These are phyloP conservation scores for Gobio occitaniae DNA, from an alignment of 2,797 vertebrate species.

Conservation along the genomic window DNA sequence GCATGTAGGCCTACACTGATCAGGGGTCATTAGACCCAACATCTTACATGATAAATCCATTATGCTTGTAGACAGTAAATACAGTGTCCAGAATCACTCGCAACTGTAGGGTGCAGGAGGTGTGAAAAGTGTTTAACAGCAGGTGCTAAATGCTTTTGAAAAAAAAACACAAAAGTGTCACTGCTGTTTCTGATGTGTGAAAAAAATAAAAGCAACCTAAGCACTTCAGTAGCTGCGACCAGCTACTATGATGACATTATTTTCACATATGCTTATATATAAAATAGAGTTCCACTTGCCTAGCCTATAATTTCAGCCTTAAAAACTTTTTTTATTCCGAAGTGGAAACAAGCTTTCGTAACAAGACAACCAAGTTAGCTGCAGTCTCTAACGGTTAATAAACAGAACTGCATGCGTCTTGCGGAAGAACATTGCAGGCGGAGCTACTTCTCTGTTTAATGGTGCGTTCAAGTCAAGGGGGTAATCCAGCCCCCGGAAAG, in stretches of 20 bases:
- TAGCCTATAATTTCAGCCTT: not conserved
- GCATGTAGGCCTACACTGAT: not conserved
- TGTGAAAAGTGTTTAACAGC: slow-evolving; percentile 39
- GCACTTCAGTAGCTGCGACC: not conserved
- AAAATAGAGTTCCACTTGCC: not conserved
- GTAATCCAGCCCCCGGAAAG: too few relatives aligned
- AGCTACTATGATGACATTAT: not conserved
- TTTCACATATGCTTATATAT: not conserved
- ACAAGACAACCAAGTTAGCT: too few relatives aligned
- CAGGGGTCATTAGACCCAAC: not conserved
- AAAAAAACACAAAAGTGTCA: not conserved
- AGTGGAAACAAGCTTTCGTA: too few relatives aligned
- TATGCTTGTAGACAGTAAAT: slow-evolving; percentile 24
- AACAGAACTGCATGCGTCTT: too few relatives aligned
- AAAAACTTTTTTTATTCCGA: too few relatives aligned
- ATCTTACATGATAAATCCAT: slow-evolving; percentile 24
- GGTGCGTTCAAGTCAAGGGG: too few relatives aligned
- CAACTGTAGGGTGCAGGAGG: slow-evolving; percentile 1
- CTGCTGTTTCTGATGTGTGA: not conserved
- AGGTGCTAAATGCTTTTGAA: slow-evolving; percentile 17
- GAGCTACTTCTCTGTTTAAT: too few relatives aligned
- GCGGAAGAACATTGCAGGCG: too few relatives aligned
- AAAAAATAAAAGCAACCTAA: slow-evolving; percentile 10
- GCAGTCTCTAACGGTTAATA: too few relatives aligned
- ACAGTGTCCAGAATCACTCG: not conserved